Conservation (phyloP, 35 echinoderm and acorn worm species). For the Nesometra sesokonis region DNA sequence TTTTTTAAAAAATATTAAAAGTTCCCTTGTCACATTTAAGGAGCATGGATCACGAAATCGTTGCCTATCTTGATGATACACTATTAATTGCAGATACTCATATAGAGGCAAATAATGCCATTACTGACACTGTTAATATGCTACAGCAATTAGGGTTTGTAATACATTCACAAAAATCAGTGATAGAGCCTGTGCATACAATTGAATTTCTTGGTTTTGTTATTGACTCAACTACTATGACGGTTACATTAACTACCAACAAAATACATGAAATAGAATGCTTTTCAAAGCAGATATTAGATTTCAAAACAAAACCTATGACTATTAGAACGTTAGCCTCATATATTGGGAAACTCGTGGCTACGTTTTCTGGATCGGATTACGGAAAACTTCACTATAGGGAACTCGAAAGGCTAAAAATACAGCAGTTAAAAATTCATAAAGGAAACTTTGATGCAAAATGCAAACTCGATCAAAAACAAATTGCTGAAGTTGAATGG, state of each 20-base stretch:
- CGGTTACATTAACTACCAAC: background rate
- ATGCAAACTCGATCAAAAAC: too few relatives aligned
- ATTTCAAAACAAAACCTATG: background rate
- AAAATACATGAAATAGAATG: background rate
- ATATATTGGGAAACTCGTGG: background rate
- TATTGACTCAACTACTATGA: too few relatives aligned
- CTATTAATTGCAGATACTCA: background rate
- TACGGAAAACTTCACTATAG: background rate
- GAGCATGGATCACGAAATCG: too few relatives aligned
- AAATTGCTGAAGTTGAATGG: too few relatives aligned
- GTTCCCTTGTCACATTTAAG: too few relatives aligned
- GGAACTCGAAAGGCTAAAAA: too few relatives aligned
- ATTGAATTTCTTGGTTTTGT: background rate
- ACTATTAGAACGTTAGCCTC: background rate
- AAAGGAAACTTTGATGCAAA: too few relatives aligned
- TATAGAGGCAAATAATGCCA: background rate
- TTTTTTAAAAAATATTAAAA: too few relatives aligned
- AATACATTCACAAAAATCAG: background rate
- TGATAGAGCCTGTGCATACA: background rate
- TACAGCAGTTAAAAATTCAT: too few relatives aligned
- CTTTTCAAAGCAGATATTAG: background rate
- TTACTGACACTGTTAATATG: background rate
- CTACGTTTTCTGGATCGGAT: background rate
- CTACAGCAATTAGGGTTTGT: background rate
- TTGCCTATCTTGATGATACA: background rate